Conservation (phyloP, 2,797 vertebrate species). For the Otolemur crassicaudatus region DNA sequence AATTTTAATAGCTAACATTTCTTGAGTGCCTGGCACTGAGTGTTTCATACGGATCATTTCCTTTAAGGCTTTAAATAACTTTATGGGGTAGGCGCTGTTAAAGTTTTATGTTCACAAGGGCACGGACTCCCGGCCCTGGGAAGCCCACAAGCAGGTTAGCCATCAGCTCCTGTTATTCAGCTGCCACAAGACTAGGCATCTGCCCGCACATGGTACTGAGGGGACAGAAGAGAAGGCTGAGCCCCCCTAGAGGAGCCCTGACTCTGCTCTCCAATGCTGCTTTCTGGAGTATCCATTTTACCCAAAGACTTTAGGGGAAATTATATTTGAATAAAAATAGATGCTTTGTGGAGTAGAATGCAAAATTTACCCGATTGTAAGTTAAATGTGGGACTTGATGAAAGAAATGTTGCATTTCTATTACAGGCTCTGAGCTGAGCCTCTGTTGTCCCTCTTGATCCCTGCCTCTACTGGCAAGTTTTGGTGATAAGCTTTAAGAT, state of each 20-base stretch:
- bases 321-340: not conserved
- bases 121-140: not conserved
- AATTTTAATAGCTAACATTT: constrained; percentile 12
- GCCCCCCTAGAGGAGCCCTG: not conserved
- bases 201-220: not conserved
- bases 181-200: not conserved
- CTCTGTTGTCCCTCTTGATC: not conserved
- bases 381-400: not conserved
- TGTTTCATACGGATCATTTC: not conserved
- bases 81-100: not conserved
- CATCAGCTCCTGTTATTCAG: not conserved
- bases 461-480: not conserved
- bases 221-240: not conserved
- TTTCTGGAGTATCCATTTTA: not conserved
- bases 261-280: not conserved
- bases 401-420: not conserved
- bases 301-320: not conserved
- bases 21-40: not conserved
- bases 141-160: not conserved
- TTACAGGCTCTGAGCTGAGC: not conserved
- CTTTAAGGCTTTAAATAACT: not conserved
- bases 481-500: not conserved
- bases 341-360: not conserved
- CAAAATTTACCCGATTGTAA: not conserved
- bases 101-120: not conserved